phyloP scores from a whole-genome alignment of 2,888 invertebrate genomes.

The Polydrusus pterygomalis region DNA sequence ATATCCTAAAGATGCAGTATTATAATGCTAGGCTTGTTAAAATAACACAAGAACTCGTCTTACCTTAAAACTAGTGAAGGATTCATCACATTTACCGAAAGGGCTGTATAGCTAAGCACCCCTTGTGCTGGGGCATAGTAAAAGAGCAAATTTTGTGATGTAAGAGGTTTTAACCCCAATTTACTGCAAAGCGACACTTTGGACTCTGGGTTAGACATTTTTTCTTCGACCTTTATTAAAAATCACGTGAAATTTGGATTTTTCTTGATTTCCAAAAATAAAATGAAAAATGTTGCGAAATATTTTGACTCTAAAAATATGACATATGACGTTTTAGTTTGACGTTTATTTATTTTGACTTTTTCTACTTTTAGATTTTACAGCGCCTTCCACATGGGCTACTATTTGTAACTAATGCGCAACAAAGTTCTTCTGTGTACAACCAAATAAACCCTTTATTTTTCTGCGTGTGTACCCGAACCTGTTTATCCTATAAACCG shows the following conservation, averaged over 20 bases:
- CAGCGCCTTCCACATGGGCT: neutral
- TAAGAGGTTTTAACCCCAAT: conserved; percentile 79
- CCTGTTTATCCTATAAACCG: too few relatives aligned
- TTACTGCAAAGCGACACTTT: conserved; percentile 65
- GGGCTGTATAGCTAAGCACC: conserved; percentile 83
- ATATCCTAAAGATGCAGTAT: conserved; percentile 74
- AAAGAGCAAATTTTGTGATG: conserved; percentile 81
- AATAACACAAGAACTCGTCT: conserved; percentile 33
- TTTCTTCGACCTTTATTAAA: conserved; percentile 15
- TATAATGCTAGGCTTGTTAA: neutral
- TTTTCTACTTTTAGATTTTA: neutral
- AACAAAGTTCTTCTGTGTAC: too few relatives aligned
- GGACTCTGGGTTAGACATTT: conserved; percentile 61
- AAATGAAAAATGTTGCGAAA: neutral
- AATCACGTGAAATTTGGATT: conserved; percentile 52
- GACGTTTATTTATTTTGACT: too few relatives aligned
- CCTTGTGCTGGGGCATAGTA: conserved; percentile 87
- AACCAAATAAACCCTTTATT: too few relatives aligned
- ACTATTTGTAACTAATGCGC: too few relatives aligned
- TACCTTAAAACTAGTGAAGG: conserved; percentile 85
- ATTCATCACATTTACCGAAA: conserved; percentile 90
- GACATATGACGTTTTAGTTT: neutral
- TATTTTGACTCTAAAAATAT: neutral
- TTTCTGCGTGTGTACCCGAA: too few relatives aligned
- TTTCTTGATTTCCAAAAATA: conserved; percentile 50